Conservation (phyloP, 2,888 invertebrate species). For the Parapristionchus giblindavisi region DNA sequence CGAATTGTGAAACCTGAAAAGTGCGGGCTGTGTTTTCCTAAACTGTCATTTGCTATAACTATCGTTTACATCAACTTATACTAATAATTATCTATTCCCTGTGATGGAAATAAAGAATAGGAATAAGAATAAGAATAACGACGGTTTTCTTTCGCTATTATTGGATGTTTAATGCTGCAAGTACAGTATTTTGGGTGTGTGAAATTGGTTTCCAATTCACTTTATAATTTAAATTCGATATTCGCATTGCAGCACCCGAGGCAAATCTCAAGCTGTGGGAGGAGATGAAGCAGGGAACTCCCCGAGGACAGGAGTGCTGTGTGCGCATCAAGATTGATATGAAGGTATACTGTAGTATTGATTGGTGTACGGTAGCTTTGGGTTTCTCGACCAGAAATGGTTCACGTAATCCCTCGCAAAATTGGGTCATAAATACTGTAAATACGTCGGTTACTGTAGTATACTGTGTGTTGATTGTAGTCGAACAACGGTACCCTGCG, state of each 20-base stretch:
- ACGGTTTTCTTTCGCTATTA: too few species aligned
- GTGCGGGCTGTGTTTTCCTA: neutral
- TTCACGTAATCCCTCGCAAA: neutral
- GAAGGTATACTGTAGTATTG: conserved; percentile 72
- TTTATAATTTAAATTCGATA: too few species aligned
- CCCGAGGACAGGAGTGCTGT: conserved; percentile 85
- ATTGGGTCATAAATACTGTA: neutral
- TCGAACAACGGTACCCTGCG: conserved; percentile 94
- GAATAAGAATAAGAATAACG: too few species aligned
- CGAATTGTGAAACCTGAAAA: neutral
- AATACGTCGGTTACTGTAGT: neutral
- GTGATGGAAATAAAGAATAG: too few species aligned
- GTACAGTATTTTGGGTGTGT: too few species aligned
- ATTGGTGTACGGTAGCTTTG: neutral
- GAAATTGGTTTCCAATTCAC: too few species aligned
- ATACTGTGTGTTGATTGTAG: conserved; percentile 34
- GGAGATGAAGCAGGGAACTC: conserved; percentile 89
- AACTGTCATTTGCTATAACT: too few species aligned
- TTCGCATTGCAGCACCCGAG: conserved; percentile 77
- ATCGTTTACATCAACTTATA: too few species aligned
- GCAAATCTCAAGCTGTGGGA: conserved; percentile 89
- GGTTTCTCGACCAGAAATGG: neutral
- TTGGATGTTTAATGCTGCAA: too few species aligned
- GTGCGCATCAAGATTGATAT: conserved; percentile 97
- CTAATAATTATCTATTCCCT: too few species aligned